Conservation (phyloP, 2,888 invertebrate species). For the Temnothorax ravouxi region DNA sequence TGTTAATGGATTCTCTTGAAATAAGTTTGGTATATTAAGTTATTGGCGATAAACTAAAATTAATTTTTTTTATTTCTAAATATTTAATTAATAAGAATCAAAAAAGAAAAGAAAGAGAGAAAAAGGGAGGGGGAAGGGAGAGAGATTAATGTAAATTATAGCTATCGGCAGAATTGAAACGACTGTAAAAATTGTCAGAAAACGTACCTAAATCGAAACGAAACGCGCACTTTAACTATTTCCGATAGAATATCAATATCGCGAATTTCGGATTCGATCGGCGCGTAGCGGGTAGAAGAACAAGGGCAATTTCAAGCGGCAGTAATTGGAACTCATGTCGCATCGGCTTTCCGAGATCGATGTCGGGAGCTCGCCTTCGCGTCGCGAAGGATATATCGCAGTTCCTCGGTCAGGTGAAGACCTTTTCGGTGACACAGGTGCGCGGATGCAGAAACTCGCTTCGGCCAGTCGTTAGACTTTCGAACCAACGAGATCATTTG, state of each 20-base stretch:
- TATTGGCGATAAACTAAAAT: neutral
- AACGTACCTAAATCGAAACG: slow-evolving; percentile 18
- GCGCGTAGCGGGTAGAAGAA: slow-evolving; percentile 73
- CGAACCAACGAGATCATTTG: slow-evolving; percentile 62
- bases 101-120: neutral
- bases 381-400: slow-evolving; percentile 58
- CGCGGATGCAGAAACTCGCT: slow-evolving; percentile 57
- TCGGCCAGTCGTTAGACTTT: slow-evolving; percentile 60
- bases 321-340: slow-evolving; percentile 80
- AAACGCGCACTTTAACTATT: slow-evolving; percentile 40
- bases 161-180: neutral
- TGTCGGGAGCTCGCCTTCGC: slow-evolving; percentile 49
- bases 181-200: neutral
- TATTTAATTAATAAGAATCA: slow-evolving; percentile 3
- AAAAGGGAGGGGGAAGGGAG: neutral
- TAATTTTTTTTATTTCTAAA: neutral
- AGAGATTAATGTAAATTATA: neutral
- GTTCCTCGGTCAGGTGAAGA: slow-evolving; percentile 32
- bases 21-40: neutral
- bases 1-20: neutral
- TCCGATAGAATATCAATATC: slow-evolving; percentile 70
- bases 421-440: slow-evolving; percentile 69
- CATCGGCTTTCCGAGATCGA: slow-evolving; percentile 71
- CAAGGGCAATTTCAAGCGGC: slow-evolving; percentile 77
- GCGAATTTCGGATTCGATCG: slow-evolving; percentile 46